Base-by-base conservation (phyloP, 1,140 invertebrate species). In the Bombyx mori region DNA sequence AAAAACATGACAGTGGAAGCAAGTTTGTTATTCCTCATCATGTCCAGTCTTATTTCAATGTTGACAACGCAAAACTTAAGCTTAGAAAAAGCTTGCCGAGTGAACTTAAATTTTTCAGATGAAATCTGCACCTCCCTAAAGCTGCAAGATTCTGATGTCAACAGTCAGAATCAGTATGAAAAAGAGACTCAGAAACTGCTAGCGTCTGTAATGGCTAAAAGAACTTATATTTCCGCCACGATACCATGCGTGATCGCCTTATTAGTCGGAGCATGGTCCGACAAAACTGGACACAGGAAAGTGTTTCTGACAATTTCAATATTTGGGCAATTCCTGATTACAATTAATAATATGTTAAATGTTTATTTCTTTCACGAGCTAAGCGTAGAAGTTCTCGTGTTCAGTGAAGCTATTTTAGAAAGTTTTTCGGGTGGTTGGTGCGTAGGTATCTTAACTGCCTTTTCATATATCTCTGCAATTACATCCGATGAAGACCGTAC, bases 181-280 rank as follows among this genome's bases (percentile, higher is more conserved):
- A 74, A 60, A 50, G 71, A 79, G 8, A 68, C 75, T 0, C 83
- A 86, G 46, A 66, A 68, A 18, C 47, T 83, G 7, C 62, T 83
- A 3, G 66, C 82, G 0, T 58, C 56, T 51, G 75, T 73, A 7
- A 49, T 82, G 58, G 52, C 71, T 1, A 77, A 68, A 71, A 83
- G 65, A 52, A 83, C 76, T 3, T 74, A 76, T 26, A 61, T 87
- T 8, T 68, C 75, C 47, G 78, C 78, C 45, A 82, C 75, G 8
- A 43, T 79, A 66, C 88, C 65, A 61, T 92, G 92, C 90, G 7
- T 92, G 86, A 74, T 90, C 89, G 49, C 92, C 88, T 73, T 93
- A 84, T 53, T 82, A 89, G 49, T 91, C 89, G 79, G 92, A 84
- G 53, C 90, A 4, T 86, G 72, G 67, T 90, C 90, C 50, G 91